Conservation (phyloP, 1,140 invertebrate genomes). For the Drosophila triauraria region DNA sequence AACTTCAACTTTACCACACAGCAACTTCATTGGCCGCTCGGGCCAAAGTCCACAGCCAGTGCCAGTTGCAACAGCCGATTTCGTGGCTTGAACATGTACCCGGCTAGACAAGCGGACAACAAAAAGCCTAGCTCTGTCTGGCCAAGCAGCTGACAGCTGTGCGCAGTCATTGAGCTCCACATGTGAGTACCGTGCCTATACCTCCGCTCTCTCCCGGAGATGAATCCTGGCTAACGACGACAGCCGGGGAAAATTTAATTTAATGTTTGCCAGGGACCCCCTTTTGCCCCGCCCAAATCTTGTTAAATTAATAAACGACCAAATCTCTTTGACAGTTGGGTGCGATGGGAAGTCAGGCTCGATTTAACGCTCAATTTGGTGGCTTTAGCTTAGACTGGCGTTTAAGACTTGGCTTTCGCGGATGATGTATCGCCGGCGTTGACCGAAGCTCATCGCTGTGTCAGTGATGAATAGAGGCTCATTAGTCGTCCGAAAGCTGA, state of each 20-base stretch:
- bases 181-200: background rate
- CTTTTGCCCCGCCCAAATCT: constrained; percentile 40
- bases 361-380: constrained; percentile 67
- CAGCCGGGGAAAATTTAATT: constrained; percentile 69
- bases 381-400: constrained; percentile 44
- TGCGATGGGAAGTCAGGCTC: constrained; percentile 57
- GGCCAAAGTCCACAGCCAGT: constrained; percentile 74
- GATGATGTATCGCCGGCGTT: constrained; percentile 65
- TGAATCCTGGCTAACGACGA: constrained; percentile 22
- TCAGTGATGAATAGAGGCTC: constrained; percentile 80
- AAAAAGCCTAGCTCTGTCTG: constrained; percentile 75
- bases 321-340: constrained; percentile 57
- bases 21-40: constrained; percentile 55
- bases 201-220: constrained; percentile 10
- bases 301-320: constrained; percentile 79
- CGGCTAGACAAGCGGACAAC: constrained; percentile 60
- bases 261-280: constrained; percentile 48
- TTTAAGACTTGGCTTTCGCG: background rate
- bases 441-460: constrained; percentile 40
- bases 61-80: constrained; percentile 69
- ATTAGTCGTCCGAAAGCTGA: constrained; percentile 54
- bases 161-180: constrained; percentile 31
- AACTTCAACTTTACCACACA: constrained; percentile 53
- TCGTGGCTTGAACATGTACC: constrained; percentile 58
- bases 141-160: constrained; percentile 75